A percentile compares a stretch with the other conserved stretches of the same genome.
These are phyloP conservation scores for Ophion ellenae DNA, from an alignment of 2,888 invertebrate species.

Conservation along the genomic window DNA sequence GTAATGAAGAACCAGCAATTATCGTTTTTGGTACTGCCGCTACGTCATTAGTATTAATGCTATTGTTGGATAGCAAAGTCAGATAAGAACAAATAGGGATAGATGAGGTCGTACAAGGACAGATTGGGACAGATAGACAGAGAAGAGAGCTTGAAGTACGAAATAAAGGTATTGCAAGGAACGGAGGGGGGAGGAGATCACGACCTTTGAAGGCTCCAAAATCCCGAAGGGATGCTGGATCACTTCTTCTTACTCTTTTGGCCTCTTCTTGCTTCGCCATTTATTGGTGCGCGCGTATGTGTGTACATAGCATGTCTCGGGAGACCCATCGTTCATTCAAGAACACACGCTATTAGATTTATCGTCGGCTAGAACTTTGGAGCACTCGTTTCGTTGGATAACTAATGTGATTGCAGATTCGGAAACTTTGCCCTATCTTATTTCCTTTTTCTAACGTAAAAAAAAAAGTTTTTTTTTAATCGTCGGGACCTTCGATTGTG, in stretches of 20 bases:
- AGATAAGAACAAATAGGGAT: too few species aligned
- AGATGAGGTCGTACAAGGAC: too few species aligned
- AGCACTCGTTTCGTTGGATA: conserved; percentile 26
- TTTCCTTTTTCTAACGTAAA: not conserved
- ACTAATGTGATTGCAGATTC: conserved; percentile 27
- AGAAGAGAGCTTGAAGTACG: too few species aligned
- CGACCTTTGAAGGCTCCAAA: too few species aligned
- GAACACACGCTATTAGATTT: conserved; percentile 52
- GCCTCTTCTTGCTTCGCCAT: conserved; percentile 5
- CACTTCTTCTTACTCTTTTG: not conserved
- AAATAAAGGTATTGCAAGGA: too few species aligned
- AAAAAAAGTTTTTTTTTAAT: not conserved
- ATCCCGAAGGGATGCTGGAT: not conserved
- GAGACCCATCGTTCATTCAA: conserved; percentile 44
- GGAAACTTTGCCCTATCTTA: conserved; percentile 1
- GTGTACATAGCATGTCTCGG: conserved; percentile 20
- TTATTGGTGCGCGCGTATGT: not conserved
- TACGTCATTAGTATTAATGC: not conserved
- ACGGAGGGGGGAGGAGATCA: too few species aligned
- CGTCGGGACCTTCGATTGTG: not conserved
- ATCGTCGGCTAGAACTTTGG: conserved; percentile 31
- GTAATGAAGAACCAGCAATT: not conserved
- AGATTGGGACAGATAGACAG: too few species aligned
- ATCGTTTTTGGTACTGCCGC: not conserved
- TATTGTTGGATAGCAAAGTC: not conserved